These are phyloP conservation scores for Tychaedon coryphoeus DNA, from an alignment of 2,113 vertebrate species.

Conservation along the genomic window DNA sequence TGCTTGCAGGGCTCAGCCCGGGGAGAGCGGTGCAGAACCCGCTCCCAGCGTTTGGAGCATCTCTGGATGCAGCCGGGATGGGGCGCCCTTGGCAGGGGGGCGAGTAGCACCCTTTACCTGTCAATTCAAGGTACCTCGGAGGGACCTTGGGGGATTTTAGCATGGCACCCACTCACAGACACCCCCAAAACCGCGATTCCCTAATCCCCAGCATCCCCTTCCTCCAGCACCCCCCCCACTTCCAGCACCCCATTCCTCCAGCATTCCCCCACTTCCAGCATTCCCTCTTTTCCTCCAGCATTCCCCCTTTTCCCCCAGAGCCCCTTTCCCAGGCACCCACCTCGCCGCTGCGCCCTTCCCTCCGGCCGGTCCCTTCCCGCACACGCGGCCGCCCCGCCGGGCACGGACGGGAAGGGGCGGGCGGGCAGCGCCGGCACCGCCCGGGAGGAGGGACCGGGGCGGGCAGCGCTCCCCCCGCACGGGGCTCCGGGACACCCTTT, in stretches of 20 bases:
- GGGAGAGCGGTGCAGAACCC: accelerated
- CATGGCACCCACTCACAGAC: not conserved
- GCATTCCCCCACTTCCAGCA: not conserved
- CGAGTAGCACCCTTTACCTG: not conserved
- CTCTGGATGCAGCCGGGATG: accelerated
- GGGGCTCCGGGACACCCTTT: not conserved
- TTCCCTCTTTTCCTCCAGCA: not conserved
- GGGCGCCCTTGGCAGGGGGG: not conserved
- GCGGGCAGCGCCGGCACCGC: not conserved
- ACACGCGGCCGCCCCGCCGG: not conserved
- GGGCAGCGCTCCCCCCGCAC: not conserved
- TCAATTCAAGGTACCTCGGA: not conserved
- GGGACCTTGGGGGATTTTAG: accelerated
- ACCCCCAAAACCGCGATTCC: accelerated
- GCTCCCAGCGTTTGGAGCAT: not conserved
- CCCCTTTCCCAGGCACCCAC: not conserved
- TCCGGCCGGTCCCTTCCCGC: not conserved
- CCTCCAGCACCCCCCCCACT: not conserved
- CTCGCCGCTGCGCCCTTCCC: not conserved
- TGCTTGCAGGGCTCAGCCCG: not conserved
- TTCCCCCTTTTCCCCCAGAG: not conserved
- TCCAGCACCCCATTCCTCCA: not conserved
- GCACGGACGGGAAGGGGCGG: not conserved
- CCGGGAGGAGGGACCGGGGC: not conserved
- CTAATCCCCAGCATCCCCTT: not conserved